Conservation (phyloP, 2,113 vertebrate genomes). For the Pogonocichla stellata region DNA sequence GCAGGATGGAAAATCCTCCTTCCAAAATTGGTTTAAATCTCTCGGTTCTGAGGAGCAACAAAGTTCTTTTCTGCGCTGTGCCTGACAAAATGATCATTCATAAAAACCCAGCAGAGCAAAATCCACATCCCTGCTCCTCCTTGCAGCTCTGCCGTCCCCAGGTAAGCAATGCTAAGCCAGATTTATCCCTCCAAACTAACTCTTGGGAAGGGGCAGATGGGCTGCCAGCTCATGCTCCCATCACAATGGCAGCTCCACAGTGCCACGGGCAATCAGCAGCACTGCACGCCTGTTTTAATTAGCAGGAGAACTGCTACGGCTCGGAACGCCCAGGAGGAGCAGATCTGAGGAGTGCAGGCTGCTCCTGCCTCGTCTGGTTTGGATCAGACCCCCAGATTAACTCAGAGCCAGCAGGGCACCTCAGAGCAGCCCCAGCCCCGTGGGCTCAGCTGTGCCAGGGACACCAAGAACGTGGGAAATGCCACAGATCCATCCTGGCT, state of each 20-base stretch:
- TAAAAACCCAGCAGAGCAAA: background rate
- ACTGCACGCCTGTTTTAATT: background rate
- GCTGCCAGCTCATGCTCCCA: background rate
- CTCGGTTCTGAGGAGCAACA: background rate
- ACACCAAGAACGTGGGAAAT: background rate
- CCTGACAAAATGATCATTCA: background rate
- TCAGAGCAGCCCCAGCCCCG: background rate
- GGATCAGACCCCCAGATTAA: background rate
- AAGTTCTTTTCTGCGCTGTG: background rate
- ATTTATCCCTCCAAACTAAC: background rate
- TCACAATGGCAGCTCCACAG: background rate
- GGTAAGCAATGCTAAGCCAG: background rate
- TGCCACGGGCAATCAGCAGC: background rate
- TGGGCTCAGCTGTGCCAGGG: background rate
- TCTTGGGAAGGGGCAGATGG: constrained; percentile 11
- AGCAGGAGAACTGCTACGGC: background rate
- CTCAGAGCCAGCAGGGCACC: background rate
- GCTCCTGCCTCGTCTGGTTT: background rate
- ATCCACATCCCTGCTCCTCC: background rate
- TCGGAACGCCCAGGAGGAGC: constrained; percentile 18
- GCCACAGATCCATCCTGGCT: background rate
- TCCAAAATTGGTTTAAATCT: background rate
- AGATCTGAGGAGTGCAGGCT: background rate
- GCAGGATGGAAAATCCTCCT: background rate
- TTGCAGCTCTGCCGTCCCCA: background rate